phyloP scores from a whole-genome alignment of 2,113 vertebrate species.

The Argyrosomus japonicus region DNA sequence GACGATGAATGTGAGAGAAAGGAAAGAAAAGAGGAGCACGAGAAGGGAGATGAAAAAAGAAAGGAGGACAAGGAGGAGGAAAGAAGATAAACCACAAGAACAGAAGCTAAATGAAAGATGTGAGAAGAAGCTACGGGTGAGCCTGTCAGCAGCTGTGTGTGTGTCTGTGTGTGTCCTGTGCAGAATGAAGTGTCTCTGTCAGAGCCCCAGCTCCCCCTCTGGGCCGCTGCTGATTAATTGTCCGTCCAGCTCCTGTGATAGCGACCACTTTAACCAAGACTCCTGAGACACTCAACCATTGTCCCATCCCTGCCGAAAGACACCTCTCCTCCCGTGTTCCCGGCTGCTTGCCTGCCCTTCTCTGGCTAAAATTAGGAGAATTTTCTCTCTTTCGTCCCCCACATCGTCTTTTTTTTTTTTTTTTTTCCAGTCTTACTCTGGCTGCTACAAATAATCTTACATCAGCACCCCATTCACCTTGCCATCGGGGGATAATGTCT shows the following conservation, averaged over 20 bases:
- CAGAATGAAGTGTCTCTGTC: conserved; percentile 84
- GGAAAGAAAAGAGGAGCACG: not conserved
- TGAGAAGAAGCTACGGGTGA: conserved; percentile 52
- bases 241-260: conserved; percentile 81
- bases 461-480: conserved; percentile 86
- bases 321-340: conserved; percentile 46
- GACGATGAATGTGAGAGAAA: not conserved
- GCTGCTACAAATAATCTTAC: conserved; percentile 76
- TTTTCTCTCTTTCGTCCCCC: conserved; percentile 19
- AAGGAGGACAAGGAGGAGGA: conserved; percentile 28
- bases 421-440: conserved; percentile 44
- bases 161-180: conserved; percentile 39
- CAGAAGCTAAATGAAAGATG: conserved; percentile 47
- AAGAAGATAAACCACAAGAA: conserved; percentile 17
- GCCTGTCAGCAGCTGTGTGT: conserved; percentile 57
- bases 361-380: conserved; percentile 77
- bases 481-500: conserved; percentile 83
- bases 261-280: conserved; percentile 80
- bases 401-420: not conserved
- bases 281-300: conserved; percentile 78
- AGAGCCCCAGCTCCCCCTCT: conserved; percentile 72
- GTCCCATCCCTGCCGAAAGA: conserved; percentile 71
- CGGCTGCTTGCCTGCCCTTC: conserved; percentile 64
- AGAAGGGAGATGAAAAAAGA: conserved; percentile 4
- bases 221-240: conserved; percentile 85